A percentile compares a stretch with the other conserved stretches of the same genome.
phyloP scores from a whole-genome alignment of 53 echinoderm and acorn worm species.

The Hippasteria phrygiana region DNA sequence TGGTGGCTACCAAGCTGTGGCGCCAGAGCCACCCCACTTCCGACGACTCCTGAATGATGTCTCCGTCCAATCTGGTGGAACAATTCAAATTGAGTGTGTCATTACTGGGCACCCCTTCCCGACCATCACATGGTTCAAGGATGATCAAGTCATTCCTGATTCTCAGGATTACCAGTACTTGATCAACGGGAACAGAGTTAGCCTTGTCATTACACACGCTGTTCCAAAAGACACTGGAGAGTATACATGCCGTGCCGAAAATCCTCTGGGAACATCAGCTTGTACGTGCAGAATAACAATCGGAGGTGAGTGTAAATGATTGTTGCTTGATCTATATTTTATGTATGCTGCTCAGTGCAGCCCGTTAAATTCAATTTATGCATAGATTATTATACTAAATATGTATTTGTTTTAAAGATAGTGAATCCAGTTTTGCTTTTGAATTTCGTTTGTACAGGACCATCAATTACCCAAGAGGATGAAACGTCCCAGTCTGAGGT shows the following conservation, averaged over 20 bases:
- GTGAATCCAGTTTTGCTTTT: neutral
- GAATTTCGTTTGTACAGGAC: constrained; percentile 16
- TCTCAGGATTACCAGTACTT: constrained; percentile 96
- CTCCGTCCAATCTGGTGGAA: constrained; percentile 80
- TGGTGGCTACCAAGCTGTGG: constrained; percentile 66
- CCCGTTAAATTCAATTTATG: too few species aligned
- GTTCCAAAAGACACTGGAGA: constrained; percentile 91
- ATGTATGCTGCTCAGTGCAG: too few species aligned
- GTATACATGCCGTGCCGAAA: constrained; percentile 94
- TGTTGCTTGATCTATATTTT: neutral
- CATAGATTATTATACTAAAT: too few species aligned
- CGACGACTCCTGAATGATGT: constrained; percentile 80
- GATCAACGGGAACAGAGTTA: constrained; percentile 91
- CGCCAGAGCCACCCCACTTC: constrained; percentile 91
- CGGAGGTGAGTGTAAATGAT: constrained; percentile 70
- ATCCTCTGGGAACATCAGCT: constrained; percentile 87
- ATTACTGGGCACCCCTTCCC: constrained; percentile 93
- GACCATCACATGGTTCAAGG: constrained; percentile 86
- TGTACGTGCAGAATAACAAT: constrained; percentile 91
- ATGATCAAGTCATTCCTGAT: constrained; percentile 82
- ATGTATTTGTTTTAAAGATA: too few species aligned
- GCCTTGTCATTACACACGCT: constrained; percentile 83
- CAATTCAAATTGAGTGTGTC: constrained; percentile 90
- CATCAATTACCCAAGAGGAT: constrained; percentile 37
- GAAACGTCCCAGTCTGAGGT: constrained; percentile 73